These are phyloP conservation scores for Melanostoma scalare DNA, from an alignment of 2,888 invertebrate genomes.

Conservation along the genomic window DNA sequence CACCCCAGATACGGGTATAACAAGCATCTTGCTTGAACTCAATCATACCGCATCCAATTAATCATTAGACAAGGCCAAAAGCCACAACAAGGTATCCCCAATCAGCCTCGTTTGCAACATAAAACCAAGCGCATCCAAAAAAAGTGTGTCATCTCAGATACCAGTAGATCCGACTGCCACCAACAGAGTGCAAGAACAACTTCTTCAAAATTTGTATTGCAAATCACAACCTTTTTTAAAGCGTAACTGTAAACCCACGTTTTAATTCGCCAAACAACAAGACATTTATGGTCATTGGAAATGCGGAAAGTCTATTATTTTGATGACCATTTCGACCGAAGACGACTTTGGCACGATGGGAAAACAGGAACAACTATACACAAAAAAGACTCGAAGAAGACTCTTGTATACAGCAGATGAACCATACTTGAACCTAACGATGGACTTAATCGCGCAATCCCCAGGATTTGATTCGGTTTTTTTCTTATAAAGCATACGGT, in stretches of 20 bases:
- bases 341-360: slow-evolving; percentile 36
- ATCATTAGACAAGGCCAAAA: slow-evolving; percentile 68
- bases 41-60: slow-evolving; percentile 61
- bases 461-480: slow-evolving; percentile 51
- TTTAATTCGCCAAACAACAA: slow-evolving; percentile 49
- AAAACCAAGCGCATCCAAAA: not conserved
- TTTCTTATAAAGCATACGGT: slow-evolving; percentile 7
- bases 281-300: slow-evolving; percentile 69
- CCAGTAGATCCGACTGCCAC: slow-evolving; percentile 21
- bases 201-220: slow-evolving; percentile 65
- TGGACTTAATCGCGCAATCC: slow-evolving; percentile 51
- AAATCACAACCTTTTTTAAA: slow-evolving; percentile 68
- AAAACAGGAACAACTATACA: slow-evolving; percentile 27
- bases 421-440: slow-evolving; percentile 60
- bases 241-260: slow-evolving; percentile 60
- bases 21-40: slow-evolving; percentile 47
- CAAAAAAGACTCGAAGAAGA: slow-evolving; percentile 17
- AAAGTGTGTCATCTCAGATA: slow-evolving; percentile 55
- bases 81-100: slow-evolving; percentile 40
- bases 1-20: slow-evolving; percentile 28
- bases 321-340: slow-evolving; percentile 54
- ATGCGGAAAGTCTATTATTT: slow-evolving; percentile 72
- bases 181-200: slow-evolving; percentile 41
- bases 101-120: slow-evolving; percentile 32
- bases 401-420: slow-evolving; percentile 29